Evolutionary conservation across 1,140 invertebrate genomes (phyloP), one percentile per base, ranked within the genome.

Genomic region (Drosophila bipectinata): DNA sequence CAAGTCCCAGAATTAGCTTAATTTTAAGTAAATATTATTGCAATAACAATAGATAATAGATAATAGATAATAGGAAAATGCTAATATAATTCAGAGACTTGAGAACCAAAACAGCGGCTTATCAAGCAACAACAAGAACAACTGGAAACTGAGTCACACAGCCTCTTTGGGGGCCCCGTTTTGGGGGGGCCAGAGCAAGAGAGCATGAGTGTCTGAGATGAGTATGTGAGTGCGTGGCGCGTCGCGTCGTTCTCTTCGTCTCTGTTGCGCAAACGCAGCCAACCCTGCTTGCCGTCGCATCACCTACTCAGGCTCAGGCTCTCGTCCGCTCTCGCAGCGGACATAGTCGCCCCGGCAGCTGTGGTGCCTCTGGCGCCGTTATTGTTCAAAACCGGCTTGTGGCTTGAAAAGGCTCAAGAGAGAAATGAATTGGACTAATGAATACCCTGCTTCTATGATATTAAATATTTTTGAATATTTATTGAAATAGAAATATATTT

Each of bases 211-310:
- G 63, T 21, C 49, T 75, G 53, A 48, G 15, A 58, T 32, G 39
- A 24, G 28, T 47, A 6, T 47, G 47, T 51, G 18, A 44, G 18
- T 72, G 39, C 60, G 45, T 69, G 24, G 18, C 32, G 56, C 34
- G 49, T 52, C 32, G 56, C 34, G 49, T 52, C 47, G 62, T 51
- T 62, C 71, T 72, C 69, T 61, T 66, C 58, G 47, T 85, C 81
- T 85, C 69, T 85, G 67, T 87, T 85, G 81, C 81, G 82, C 81
- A 85, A 81, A 87, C 81, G 81, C 82, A 47, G 34, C 34, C 34
- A 37, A 37, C 34, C 34, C 41, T 44, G 41, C 39, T 41, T 12
- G 54, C 48, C 37, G 66, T 75, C 47, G 77, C 71, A 66, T 82
- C 59, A 30, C 52, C 41, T 66, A 58, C 64, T 52, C 32, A 6